These are phyloP conservation scores for Paralichthys olivaceus DNA, from an alignment of 2,113 vertebrate species.

Conservation along the genomic window DNA sequence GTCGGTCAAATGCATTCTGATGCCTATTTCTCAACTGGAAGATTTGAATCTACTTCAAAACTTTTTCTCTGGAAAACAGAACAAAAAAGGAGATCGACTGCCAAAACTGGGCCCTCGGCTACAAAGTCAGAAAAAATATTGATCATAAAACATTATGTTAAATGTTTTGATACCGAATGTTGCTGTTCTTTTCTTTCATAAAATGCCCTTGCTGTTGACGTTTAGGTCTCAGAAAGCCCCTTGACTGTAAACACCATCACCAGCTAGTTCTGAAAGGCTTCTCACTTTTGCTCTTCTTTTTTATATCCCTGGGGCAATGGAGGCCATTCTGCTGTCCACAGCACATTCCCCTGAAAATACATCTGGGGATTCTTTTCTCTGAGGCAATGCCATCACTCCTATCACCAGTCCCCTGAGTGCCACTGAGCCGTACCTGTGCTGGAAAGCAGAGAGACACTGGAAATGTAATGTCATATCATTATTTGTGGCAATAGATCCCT, in stretches of 20 bases:
- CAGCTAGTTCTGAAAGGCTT: conserved; percentile 41
- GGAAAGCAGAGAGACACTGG: conserved; percentile 29
- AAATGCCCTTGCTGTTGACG: conserved; percentile 5
- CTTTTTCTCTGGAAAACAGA: not conserved
- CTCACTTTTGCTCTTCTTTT: conserved; percentile 32
- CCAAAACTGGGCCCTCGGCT: not conserved
- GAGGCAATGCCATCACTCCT: conserved; percentile 58
- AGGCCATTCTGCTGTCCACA: conserved; percentile 68
- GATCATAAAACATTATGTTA: not conserved
- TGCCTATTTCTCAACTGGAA: not conserved
- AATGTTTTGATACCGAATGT: conserved; percentile 1
- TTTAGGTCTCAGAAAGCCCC: conserved; percentile 24
- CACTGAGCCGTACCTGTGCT: conserved; percentile 55
- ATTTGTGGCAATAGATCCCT: conserved; percentile 26
- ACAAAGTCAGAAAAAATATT: conserved; percentile 4
- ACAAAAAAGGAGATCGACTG: not conserved
- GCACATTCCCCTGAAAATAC: conserved; percentile 64
- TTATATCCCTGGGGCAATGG: conserved; percentile 44
- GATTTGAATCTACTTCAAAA: not conserved
- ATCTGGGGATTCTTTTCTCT: conserved; percentile 55
- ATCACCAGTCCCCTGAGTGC: conserved; percentile 58
- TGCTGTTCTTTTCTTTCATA: conserved; percentile 23
- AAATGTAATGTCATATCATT: conserved; percentile 31
- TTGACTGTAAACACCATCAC: conserved; percentile 25
- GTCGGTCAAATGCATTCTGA: not conserved